Conservation (phyloP, 2,797 vertebrate species). For the Microctenopoma steveboyesi region DNA sequence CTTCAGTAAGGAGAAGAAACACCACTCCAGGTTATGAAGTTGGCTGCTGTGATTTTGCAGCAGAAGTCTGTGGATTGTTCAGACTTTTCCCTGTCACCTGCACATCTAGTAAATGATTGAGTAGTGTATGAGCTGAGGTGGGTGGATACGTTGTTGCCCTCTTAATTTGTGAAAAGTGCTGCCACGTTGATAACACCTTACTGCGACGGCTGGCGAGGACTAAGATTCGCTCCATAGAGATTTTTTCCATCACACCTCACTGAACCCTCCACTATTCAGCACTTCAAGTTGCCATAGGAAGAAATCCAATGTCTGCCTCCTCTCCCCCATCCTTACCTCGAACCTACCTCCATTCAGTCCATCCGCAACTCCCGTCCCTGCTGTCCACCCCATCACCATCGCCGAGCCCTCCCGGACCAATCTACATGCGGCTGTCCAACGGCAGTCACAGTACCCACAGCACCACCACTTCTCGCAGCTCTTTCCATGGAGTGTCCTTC, state of each 20-base stretch:
- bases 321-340: slow-evolving; percentile 94
- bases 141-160: slow-evolving; percentile 32
- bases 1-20: slow-evolving; percentile 70
- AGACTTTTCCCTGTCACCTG: slow-evolving; percentile 41
- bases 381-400: slow-evolving; percentile 86
- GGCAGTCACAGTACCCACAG: slow-evolving; percentile 93
- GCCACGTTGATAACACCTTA: slow-evolving; percentile 25
- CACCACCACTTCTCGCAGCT: slow-evolving; percentile 92
- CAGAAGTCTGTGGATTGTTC: slow-evolving; percentile 53
- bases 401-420: slow-evolving; percentile 85
- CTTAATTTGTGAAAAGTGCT: slow-evolving; percentile 35
- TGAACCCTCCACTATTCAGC: slow-evolving; percentile 63
- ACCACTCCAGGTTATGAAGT: slow-evolving; percentile 75
- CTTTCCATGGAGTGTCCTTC: slow-evolving; percentile 94
- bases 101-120: slow-evolving; percentile 29
- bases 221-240: slow-evolving; percentile 30
- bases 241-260: slow-evolving; percentile 33
- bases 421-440: slow-evolving; percentile 92
- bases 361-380: slow-evolving; percentile 86
- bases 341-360: slow-evolving; percentile 87
- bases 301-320: slow-evolving; percentile 96
- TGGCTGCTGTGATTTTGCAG: slow-evolving; percentile 55
- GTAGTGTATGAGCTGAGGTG: slow-evolving; percentile 44
- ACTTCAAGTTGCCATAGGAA: slow-evolving; percentile 75
- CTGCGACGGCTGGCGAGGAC: slow-evolving; percentile 53